phyloP scores from a whole-genome alignment of 2,888 invertebrate species.

The Lordiphosa fenestrarum region DNA sequence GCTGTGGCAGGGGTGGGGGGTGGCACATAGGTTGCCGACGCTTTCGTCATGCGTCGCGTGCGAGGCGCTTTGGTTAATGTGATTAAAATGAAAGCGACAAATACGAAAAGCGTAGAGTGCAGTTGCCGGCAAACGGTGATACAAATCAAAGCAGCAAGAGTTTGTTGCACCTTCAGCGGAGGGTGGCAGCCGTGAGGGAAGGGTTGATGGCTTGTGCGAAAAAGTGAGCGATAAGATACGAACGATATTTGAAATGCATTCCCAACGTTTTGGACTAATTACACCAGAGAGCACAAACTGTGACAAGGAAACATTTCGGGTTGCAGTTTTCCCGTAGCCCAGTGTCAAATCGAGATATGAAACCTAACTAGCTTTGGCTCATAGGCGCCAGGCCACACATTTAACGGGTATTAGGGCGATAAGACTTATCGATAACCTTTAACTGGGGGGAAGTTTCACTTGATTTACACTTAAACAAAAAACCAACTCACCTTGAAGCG shows the following conservation, averaged over 20 bases:
- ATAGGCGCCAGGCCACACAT: conserved; percentile 8
- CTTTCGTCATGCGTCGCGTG: conserved; percentile 56
- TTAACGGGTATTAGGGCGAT: conserved; percentile 8
- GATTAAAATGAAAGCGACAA: conserved; percentile 54
- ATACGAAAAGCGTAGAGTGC: conserved; percentile 28
- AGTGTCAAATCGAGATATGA: not conserved
- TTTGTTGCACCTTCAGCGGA: conserved; percentile 50
- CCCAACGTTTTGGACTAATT: no score
- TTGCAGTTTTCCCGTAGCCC: no score
- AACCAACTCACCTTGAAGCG: conserved; percentile 71
- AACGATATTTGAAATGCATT: no score
- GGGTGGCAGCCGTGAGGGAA: not conserved
- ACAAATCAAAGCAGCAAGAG: conserved; percentile 56
- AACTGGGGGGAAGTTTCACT: not conserved
- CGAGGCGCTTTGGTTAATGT: conserved; percentile 55
- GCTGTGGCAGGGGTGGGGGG: conserved; percentile 24
- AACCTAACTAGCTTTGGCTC: conserved; percentile 5
- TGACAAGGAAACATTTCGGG: no score
- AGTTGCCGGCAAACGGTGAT: conserved; percentile 15
- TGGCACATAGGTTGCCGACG: conserved; percentile 3
- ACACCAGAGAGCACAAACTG: no score
- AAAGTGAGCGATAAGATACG: no score
- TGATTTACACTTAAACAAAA: conserved; percentile 32
- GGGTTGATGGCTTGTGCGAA: no score
- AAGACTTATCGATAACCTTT: conserved; percentile 7